Conservation (phyloP, 1,140 invertebrate genomes). For the Microplitis demolitor region DNA sequence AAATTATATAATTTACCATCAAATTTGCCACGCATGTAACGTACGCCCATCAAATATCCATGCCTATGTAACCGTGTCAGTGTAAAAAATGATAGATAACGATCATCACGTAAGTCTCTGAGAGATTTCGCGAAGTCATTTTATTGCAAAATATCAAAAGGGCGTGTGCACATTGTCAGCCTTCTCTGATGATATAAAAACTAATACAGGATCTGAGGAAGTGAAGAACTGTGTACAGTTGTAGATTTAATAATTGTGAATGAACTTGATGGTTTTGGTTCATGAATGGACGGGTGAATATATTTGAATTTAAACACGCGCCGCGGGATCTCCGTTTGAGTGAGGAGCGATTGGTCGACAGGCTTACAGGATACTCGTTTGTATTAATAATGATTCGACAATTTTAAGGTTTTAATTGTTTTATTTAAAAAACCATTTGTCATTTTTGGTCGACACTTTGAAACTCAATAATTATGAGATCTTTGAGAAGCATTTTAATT, state of each 20-base stretch:
- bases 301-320: conserved; percentile 43
- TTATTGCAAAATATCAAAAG: no score
- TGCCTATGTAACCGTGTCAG: no score
- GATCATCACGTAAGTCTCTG: no score
- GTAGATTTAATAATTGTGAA: conserved; percentile 25
- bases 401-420: not conserved
- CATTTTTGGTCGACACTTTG: not conserved
- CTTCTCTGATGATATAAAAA: no score
- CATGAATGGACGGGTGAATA: conserved; percentile 38
- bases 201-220: not conserved
- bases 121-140: no score
- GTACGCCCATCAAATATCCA: no score
- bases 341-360: not conserved
- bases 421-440: not conserved
- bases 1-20: no score
- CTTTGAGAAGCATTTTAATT: no score
- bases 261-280: not conserved
- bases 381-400: conserved; percentile 8
- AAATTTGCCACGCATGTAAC: no score
- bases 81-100: no score
- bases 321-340: not conserved
- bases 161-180: no score
- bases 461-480: not conserved
- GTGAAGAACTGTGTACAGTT: not conserved
- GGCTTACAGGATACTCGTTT: not conserved